phyloP scores from a whole-genome alignment of 1,140 invertebrate species.

The Camponotus pennsylvanicus region DNA sequence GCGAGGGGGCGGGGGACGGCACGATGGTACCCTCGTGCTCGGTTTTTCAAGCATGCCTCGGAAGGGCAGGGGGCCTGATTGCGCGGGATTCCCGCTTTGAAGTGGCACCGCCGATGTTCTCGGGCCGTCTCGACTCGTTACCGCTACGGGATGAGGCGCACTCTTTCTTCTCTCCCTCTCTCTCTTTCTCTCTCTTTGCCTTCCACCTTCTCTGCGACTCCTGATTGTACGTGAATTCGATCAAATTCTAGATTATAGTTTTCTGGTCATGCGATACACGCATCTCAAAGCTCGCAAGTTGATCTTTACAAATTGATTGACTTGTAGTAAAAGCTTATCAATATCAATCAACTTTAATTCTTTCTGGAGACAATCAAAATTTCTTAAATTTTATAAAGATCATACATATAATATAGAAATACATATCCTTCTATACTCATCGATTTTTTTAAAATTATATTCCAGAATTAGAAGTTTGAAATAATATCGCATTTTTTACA shows the following conservation, averaged over 20 bases:
- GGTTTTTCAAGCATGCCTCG: conserved; percentile 79
- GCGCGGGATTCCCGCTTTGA: conserved; percentile 85
- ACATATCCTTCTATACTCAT: background rate
- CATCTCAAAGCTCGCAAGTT: background rate
- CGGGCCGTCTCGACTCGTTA: conserved; percentile 84
- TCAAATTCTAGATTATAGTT: conserved; percentile 11
- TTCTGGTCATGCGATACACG: background rate
- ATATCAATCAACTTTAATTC: background rate
- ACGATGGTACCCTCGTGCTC: conserved; percentile 70
- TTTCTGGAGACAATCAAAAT: no score
- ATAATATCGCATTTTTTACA: background rate
- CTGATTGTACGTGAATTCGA: conserved; percentile 23
- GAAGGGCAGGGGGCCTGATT: conserved; percentile 81
- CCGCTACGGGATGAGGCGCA: conserved; percentile 77
- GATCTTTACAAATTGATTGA: background rate
- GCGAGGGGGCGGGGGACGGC: background rate
- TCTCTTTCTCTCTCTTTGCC: conserved; percentile 1
- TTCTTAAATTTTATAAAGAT: background rate
- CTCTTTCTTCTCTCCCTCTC: conserved; percentile 52
- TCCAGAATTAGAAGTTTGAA: background rate
- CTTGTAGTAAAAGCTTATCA: background rate
- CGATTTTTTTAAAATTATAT: background rate
- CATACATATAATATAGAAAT: background rate
- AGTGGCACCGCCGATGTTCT: conserved; percentile 84
- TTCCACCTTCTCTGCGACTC: conserved; percentile 54